Percentiles rank a stretch among this genome's conserved stretches.
Conservation (phyloP, 2,888 invertebrate species). For the Dichetophora obliterata region DNA sequence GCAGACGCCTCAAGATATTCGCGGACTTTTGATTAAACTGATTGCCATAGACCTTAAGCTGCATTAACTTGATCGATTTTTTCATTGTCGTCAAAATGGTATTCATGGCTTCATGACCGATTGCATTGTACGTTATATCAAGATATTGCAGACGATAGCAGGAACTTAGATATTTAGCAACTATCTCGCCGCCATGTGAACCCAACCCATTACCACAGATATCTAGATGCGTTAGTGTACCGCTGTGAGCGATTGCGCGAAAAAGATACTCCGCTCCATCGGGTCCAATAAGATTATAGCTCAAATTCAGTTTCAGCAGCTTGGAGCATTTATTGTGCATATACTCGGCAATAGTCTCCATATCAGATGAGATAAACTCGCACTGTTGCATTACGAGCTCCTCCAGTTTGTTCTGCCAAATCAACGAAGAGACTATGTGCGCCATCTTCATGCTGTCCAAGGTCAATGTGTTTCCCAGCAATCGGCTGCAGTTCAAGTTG, state of each 20-base stretch:
- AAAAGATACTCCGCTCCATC: conserved; percentile 60
- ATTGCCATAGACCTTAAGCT: conserved; percentile 61
- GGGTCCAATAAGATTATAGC: conserved; percentile 59
- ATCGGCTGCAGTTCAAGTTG: conserved; percentile 56
- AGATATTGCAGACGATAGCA: conserved; percentile 56
- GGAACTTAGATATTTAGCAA: conserved; percentile 58
- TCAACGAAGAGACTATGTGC: conserved; percentile 55
- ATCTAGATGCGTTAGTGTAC: conserved; percentile 56
- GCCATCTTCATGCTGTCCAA: conserved; percentile 61
- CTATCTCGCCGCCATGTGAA: conserved; percentile 61
- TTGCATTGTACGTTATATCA: conserved; percentile 60
- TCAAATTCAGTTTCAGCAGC: conserved; percentile 56
- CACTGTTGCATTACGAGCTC: conserved; percentile 61
- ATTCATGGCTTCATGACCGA: conserved; percentile 55
- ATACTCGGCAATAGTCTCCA: conserved; percentile 62
- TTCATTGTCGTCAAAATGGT: conserved; percentile 59
- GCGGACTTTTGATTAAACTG: conserved; percentile 55
- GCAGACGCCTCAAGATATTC: conserved; percentile 56
- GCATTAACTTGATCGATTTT: conserved; percentile 56
- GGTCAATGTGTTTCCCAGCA: conserved; percentile 51
- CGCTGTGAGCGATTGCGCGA: conserved; percentile 52
- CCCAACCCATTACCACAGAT: conserved; percentile 61
- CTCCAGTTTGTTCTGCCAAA: conserved; percentile 61
- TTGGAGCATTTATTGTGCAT: conserved; percentile 45
- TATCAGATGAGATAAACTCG: conserved; percentile 61